Percentiles rank a stretch among this genome's conserved stretches.
Evolutionary conservation across 1,140 invertebrate genomes (phyloP).

Genomic region (Papilio xuthus): DNA sequence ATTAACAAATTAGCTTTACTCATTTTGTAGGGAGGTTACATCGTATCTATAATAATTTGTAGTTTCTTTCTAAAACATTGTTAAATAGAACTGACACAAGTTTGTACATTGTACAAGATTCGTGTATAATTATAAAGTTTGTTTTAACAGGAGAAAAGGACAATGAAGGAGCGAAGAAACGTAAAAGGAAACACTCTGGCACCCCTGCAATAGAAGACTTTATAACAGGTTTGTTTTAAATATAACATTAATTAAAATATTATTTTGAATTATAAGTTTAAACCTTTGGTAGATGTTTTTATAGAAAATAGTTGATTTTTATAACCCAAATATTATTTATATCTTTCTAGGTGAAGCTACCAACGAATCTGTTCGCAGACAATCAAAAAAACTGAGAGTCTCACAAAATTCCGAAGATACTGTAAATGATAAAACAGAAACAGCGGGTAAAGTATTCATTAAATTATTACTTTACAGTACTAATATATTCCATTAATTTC

Average conservation of each 20-base stretch:
- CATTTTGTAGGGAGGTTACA: not conserved
- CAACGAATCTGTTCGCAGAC: conserved; percentile 9
- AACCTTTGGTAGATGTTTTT: not conserved
- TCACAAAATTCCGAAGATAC: conserved; percentile 14
- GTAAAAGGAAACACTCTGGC: conserved; percentile 50
- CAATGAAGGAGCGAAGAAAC: conserved; percentile 45
- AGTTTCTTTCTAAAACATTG: no score
- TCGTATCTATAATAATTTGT: no score
- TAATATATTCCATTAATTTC: no score
- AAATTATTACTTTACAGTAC: not conserved
- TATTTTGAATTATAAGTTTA: no score
- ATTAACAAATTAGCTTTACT: not conserved
- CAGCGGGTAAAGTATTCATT: conserved; percentile 11
- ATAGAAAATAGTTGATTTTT: not conserved
- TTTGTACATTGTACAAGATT: not conserved
- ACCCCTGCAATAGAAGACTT: conserved; percentile 33
- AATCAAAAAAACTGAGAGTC: conserved; percentile 19
- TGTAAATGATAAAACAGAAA: not conserved
- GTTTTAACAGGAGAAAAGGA: conserved; percentile 36
- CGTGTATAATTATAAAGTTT: conserved; percentile 24
- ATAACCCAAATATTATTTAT: not conserved
- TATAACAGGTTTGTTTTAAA: not conserved
- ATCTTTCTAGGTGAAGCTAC: not conserved
- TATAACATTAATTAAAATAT: not conserved
- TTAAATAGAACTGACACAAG: not conserved